Evolutionary conservation across 2,888 invertebrate species (phyloP).

Genomic region (Lochmaea crataegi): DNA sequence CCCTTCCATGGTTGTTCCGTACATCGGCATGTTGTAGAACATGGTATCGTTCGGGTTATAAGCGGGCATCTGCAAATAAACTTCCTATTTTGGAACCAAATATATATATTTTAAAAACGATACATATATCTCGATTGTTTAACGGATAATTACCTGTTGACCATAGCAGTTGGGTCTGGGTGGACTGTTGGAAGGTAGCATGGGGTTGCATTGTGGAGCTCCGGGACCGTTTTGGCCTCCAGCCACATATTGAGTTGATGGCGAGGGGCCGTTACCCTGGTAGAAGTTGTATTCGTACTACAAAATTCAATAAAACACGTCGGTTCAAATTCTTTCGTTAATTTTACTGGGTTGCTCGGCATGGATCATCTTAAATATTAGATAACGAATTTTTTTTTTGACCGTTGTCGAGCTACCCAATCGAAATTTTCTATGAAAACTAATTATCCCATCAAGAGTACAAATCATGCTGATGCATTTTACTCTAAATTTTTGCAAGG

Average conservation of each 20-base stretch:
- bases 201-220: conserved; percentile 44
- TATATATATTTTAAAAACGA: background rate
- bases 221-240: conserved; percentile 48
- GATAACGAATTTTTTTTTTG: background rate
- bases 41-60: conserved; percentile 48
- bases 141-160: conserved; percentile 45
- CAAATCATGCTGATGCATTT: conserved; percentile 3
- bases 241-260: conserved; percentile 44
- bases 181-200: conserved; percentile 43
- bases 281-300: conserved; percentile 62
- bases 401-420: conserved; percentile 3
- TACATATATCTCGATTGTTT: background rate
- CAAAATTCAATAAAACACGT: conserved; percentile 39
- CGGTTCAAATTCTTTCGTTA: background rate
- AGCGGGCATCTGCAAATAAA: conserved; percentile 40
- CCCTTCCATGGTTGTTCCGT: conserved; percentile 56
- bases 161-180: conserved; percentile 49
- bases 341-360: conserved; percentile 3
- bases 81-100: background rate
- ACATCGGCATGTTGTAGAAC: conserved; percentile 60
- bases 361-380: background rate
- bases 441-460: background rate
- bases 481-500: background rate
- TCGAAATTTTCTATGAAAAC: background rate
- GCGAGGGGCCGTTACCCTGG: conserved; percentile 57